Evolutionary conservation across 2,888 invertebrate species (phyloP).

Genomic region (Drosophila prolongata): DNA sequence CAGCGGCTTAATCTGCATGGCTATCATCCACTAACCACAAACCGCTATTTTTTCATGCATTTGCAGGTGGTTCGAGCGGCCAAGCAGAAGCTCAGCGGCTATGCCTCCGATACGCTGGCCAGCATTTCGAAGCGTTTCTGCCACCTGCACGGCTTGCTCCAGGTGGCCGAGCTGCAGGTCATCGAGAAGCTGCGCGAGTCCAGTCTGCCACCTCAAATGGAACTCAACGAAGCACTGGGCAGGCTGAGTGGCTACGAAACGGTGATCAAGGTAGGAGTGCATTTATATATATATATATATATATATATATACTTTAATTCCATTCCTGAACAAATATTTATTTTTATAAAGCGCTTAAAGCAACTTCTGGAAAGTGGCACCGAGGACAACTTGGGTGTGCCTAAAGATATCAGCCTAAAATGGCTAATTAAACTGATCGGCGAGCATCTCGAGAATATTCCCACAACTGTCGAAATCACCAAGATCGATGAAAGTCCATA

Average conservation of each 20-base stretch:
- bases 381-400: constrained; percentile 47
- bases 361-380: constrained; percentile 41
- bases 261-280: constrained; percentile 66
- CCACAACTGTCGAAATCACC: constrained; percentile 62
- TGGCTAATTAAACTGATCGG: constrained; percentile 54
- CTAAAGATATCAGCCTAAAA: constrained; percentile 60
- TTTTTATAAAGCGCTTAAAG: constrained; percentile 59
- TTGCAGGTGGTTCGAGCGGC: constrained; percentile 73
- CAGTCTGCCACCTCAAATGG: constrained; percentile 66
- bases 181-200: constrained; percentile 68
- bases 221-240: constrained; percentile 64
- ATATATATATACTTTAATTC: neutral
- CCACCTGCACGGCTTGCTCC: constrained; percentile 79
- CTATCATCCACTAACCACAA: constrained; percentile 26
- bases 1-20: constrained; percentile 57
- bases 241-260: constrained; percentile 67
- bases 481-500: constrained; percentile 72
- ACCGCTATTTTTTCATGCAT: constrained; percentile 3
- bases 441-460: constrained; percentile 71
- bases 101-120: constrained; percentile 67
- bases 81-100: constrained; percentile 72
- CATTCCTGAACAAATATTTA: no score
- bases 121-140: constrained; percentile 76
- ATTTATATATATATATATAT: neutral
- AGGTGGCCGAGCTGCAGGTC: constrained; percentile 74